Evolutionary conservation across 2,888 invertebrate species (phyloP).

Genomic region (Fabriciana adippe): DNA sequence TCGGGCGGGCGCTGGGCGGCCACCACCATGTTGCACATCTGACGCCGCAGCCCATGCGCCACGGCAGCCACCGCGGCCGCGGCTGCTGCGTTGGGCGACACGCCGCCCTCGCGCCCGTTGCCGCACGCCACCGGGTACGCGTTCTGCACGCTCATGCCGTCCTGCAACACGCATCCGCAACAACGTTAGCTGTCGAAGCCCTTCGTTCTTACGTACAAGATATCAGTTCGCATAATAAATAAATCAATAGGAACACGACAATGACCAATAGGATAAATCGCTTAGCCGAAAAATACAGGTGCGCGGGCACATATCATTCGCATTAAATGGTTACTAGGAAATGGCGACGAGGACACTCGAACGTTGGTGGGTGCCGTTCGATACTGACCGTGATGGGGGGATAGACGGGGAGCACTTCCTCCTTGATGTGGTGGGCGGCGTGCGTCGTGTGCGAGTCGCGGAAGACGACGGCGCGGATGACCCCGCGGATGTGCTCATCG

Average conservation of each 20-base stretch:
- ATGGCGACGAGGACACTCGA: slow-evolving; percentile 6
- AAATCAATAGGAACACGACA: slow-evolving; percentile 37
- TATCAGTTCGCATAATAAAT: slow-evolving; percentile 22
- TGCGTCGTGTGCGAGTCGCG: slow-evolving; percentile 88
- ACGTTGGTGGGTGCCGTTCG: slow-evolving; percentile 34
- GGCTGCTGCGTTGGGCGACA: slow-evolving; percentile 85
- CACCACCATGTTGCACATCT: slow-evolving; percentile 92
- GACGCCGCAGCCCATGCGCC: slow-evolving; percentile 92
- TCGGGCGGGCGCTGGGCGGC: slow-evolving; percentile 71
- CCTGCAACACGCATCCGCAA: slow-evolving; percentile 78
- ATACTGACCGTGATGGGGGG: slow-evolving; percentile 79
- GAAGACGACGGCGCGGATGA: slow-evolving; percentile 95
- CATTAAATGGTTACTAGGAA: slow-evolving; percentile 1
- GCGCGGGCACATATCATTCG: slow-evolving; percentile 3
- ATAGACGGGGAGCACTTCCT: slow-evolving; percentile 82
- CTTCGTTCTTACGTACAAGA: background rate
- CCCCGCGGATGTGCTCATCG: slow-evolving; percentile 95
- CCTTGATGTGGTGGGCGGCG: slow-evolving; percentile 91
- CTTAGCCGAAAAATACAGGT: slow-evolving; percentile 36
- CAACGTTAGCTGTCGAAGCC: slow-evolving; percentile 26
- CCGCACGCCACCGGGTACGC: slow-evolving; percentile 82
- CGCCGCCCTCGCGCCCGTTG: slow-evolving; percentile 80
- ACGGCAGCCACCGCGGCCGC: slow-evolving; percentile 94
- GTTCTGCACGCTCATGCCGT: slow-evolving; percentile 79
- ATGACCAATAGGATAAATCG: slow-evolving; percentile 35